A percentile compares a stretch with the other conserved stretches of the same genome.
Evolutionary conservation across 2,888 invertebrate genomes (phyloP).

Genomic region (Tiliacea aurago): DNA sequence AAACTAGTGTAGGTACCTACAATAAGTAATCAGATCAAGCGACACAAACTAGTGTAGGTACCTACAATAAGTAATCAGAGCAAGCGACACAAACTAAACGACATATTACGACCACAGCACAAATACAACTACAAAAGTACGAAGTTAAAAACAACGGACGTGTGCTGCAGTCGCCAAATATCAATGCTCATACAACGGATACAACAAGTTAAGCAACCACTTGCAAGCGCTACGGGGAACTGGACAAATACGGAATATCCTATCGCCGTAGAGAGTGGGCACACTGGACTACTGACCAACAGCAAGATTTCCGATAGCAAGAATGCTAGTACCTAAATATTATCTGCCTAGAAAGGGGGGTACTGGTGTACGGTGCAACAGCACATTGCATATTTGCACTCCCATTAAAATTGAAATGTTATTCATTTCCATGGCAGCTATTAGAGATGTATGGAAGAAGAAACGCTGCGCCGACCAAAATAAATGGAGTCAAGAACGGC

Average conservation of each 20-base stretch:
- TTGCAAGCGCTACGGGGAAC: slow-evolving; percentile 11
- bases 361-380: background rate
- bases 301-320: no score
- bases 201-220: slow-evolving; percentile 22
- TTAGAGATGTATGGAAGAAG: no score
- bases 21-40: background rate
- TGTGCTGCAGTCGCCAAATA: slow-evolving; percentile 15
- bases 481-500: no score
- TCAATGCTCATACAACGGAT: slow-evolving; percentile 25
- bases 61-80: background rate
- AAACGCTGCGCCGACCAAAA: no score
- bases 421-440: background rate
- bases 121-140: background rate
- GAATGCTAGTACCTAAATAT: no score
- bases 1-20: background rate
- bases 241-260: slow-evolving; percentile 27
- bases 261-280: background rate
- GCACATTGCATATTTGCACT: background rate
- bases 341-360: no score
- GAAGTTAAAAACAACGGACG: slow-evolving; percentile 20
- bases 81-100: background rate
- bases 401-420: background rate
- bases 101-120: background rate
- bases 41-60: background rate
- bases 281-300: background rate